Percentiles rank a stretch among this genome's conserved stretches.
phyloP scores from a whole-genome alignment of 2,113 vertebrate genomes.

The Monopterus albus region DNA sequence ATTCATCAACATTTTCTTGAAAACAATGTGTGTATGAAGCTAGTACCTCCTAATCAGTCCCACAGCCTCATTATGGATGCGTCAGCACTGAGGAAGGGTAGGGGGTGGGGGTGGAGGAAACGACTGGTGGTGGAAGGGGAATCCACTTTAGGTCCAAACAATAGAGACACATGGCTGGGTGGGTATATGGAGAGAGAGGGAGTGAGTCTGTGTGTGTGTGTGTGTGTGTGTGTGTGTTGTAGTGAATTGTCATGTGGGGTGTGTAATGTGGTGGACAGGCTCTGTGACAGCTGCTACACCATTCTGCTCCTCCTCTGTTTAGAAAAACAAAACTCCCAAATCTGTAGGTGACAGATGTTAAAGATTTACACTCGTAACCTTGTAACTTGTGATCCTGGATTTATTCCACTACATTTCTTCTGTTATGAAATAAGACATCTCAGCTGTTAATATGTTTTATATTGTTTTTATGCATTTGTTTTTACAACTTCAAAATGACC shows the following conservation, averaged over 20 bases:
- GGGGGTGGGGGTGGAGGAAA: constrained; percentile 25
- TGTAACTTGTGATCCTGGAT: too few relatives aligned
- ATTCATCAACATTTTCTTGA: too few relatives aligned
- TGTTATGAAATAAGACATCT: too few relatives aligned
- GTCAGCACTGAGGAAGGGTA: constrained; percentile 48
- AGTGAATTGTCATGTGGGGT: constrained; percentile 32
- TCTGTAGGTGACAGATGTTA: background rate
- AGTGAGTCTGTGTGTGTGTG: background rate
- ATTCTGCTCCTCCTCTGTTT: constrained; percentile 31
- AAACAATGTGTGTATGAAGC: too few relatives aligned
- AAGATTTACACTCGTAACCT: too few relatives aligned
- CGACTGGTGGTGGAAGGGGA: constrained; percentile 4
- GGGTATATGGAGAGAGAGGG: constrained; percentile 28
- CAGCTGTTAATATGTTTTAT: too few relatives aligned
- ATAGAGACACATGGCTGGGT: constrained; percentile 77
- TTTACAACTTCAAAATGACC: background rate
- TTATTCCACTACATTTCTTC: too few relatives aligned
- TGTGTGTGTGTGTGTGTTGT: constrained; percentile 24
- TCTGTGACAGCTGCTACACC: constrained; percentile 74
- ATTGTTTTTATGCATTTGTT: background rate
- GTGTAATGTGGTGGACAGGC: constrained; percentile 45
- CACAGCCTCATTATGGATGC: constrained; percentile 8
- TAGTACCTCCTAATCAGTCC: too few relatives aligned
- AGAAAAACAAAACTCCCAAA: constrained; percentile 29
- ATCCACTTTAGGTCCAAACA: constrained; percentile 67